Conservation (phyloP, 2,113 vertebrate genomes). For the Paramisgurnus dabryanus region DNA sequence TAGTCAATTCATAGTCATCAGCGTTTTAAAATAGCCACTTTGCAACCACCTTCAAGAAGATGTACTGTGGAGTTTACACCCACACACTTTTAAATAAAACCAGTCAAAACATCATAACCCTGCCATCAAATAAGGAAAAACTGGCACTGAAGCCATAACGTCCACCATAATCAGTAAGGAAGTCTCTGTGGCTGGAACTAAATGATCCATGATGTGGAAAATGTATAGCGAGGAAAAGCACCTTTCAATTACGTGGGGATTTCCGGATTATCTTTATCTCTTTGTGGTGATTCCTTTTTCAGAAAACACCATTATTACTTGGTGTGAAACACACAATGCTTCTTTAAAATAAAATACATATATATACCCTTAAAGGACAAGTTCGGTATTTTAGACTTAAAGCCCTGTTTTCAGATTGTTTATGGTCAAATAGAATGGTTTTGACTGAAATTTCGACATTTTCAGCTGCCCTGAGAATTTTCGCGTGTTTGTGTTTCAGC, state of each 20-base stretch:
- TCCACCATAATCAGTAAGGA: slow-evolving; percentile 15
- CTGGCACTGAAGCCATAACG: slow-evolving; percentile 11
- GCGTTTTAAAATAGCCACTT: slow-evolving; percentile 21
- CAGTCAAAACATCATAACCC: slow-evolving; percentile 46
- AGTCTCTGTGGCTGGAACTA: slow-evolving; percentile 10
- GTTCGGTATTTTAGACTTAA: too few relatives aligned
- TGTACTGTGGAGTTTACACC: slow-evolving; percentile 33
- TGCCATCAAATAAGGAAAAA: slow-evolving; percentile 25
- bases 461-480: too few relatives aligned
- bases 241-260: slow-evolving; percentile 8
- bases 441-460: too few relatives aligned
- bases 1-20: slow-evolving; percentile 9
- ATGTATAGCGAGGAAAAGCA: slow-evolving; percentile 5
- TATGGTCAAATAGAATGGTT: too few relatives aligned
- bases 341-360: background rate
- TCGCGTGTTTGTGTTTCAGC: too few relatives aligned
- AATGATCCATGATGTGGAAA: background rate
- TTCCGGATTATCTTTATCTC: background rate
- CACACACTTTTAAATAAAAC: slow-evolving; percentile 13
- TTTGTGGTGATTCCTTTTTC: background rate
- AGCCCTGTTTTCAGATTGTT: too few relatives aligned
- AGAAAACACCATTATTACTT: background rate
- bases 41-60: slow-evolving; percentile 37
- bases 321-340: background rate
- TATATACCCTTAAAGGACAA: too few relatives aligned